These are phyloP conservation scores for Drosophila cracens DNA, from an alignment of 2,888 invertebrate genomes.

Conservation along the genomic window DNA sequence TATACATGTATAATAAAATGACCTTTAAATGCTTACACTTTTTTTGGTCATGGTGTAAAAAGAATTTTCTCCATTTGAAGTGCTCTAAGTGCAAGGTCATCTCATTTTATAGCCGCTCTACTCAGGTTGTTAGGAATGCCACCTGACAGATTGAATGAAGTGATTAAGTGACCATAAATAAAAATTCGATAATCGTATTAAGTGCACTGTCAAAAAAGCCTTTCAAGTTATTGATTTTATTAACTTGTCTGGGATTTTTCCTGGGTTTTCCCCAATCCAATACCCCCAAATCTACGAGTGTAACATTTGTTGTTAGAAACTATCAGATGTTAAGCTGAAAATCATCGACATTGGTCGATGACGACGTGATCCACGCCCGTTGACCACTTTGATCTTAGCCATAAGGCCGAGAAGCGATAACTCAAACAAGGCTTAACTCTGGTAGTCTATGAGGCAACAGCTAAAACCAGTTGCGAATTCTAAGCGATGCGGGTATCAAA, in stretches of 20 bases:
- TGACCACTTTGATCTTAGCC: conserved; percentile 87
- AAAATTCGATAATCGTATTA: neutral
- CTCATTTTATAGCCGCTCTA: neutral
- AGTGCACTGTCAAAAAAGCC: neutral
- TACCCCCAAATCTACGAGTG: conserved; percentile 76
- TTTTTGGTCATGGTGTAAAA: neutral
- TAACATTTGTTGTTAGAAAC: conserved; percentile 87
- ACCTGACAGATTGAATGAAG: neutral
- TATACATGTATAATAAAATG: neutral
- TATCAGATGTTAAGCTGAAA: conserved; percentile 89
- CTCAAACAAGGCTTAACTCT: neutral
- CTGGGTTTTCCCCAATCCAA: neutral
- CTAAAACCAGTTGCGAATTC: conserved; percentile 29
- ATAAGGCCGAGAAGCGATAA: conserved; percentile 85
- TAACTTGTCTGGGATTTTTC: neutral
- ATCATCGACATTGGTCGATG: too few relatives aligned
- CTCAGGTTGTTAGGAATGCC: neutral
- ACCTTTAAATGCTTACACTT: neutral
- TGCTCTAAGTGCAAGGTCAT: neutral
- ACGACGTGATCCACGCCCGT: too few relatives aligned
- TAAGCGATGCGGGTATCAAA: neutral
- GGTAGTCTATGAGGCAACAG: neutral
- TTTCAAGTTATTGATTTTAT: neutral
- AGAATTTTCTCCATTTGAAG: neutral
- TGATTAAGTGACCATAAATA: neutral